Conservation (phyloP, 2,888 invertebrate species). For the Folsomia candida region DNA sequence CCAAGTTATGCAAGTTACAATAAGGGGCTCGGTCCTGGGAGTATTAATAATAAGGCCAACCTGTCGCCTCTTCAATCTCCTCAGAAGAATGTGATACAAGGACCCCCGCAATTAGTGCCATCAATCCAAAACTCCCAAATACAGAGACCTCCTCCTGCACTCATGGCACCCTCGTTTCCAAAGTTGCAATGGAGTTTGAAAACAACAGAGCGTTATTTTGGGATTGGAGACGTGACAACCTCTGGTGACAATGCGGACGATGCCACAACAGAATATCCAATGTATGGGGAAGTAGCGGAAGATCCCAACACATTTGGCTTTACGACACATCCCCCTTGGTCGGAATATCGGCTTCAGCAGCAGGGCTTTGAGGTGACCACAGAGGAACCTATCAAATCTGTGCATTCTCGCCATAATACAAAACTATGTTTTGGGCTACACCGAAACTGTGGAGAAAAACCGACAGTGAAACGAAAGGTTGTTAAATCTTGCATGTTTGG, state of each 20-base stretch:
- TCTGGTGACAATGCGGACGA: neutral
- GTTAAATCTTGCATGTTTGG: neutral
- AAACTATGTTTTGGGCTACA: conserved; percentile 1
- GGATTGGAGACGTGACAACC: neutral
- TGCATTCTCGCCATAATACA: neutral
- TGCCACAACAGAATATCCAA: neutral
- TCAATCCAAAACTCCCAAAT: neutral
- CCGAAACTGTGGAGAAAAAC: neutral
- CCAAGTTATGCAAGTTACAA: neutral
- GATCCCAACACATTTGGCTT: neutral
- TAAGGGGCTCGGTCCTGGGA: too few species aligned
- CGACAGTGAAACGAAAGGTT: neutral
- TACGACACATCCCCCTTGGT: neutral
- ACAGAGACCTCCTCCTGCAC: neutral
- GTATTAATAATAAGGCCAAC: too few species aligned
- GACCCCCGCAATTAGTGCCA: neutral
- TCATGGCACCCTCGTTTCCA: neutral
- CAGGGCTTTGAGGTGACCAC: neutral
- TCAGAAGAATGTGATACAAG: too few species aligned
- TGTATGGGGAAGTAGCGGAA: neutral
- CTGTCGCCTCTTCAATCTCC: too few species aligned
- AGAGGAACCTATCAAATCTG: neutral
- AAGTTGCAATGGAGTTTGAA: neutral
- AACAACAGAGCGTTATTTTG: neutral
- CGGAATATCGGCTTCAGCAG: neutral